phyloP scores from a whole-genome alignment of 2,113 vertebrate species.

The Fregata magnificens region DNA sequence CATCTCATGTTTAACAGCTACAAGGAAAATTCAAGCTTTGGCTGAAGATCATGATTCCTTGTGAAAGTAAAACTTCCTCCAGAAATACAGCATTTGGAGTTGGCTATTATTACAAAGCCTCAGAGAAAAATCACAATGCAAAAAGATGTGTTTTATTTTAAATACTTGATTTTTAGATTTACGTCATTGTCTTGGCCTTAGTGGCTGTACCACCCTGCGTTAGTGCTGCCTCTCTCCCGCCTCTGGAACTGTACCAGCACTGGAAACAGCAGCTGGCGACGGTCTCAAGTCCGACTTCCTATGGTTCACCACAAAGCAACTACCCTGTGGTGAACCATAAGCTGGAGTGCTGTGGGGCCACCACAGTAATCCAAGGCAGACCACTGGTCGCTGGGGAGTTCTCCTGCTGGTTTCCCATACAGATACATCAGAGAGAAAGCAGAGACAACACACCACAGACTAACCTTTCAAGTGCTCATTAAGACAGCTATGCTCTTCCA shows the following conservation, averaged over 20 bases:
- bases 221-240: neutral
- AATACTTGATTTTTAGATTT: neutral
- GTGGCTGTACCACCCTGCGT: neutral
- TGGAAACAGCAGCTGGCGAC: neutral
- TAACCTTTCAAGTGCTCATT: neutral
- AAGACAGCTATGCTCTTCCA: neutral
- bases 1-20: neutral
- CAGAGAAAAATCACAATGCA: neutral
- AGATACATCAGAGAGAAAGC: neutral
- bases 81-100: neutral
- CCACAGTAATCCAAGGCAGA: neutral
- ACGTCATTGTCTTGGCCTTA: neutral
- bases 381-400: accelerated
- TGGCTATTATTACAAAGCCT: neutral
- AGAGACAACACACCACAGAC: neutral
- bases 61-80: neutral
- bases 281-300: neutral
- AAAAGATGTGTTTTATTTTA: neutral
- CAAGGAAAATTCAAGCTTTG: neutral
- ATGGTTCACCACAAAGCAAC: constrained; percentile 28
- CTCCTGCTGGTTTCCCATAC: neutral
- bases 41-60: neutral
- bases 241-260: neutral
- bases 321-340: neutral
- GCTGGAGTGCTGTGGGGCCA: neutral